Evolutionary conservation across 2,888 invertebrate genomes (phyloP).

Genomic region (Dryococelus australis): DNA sequence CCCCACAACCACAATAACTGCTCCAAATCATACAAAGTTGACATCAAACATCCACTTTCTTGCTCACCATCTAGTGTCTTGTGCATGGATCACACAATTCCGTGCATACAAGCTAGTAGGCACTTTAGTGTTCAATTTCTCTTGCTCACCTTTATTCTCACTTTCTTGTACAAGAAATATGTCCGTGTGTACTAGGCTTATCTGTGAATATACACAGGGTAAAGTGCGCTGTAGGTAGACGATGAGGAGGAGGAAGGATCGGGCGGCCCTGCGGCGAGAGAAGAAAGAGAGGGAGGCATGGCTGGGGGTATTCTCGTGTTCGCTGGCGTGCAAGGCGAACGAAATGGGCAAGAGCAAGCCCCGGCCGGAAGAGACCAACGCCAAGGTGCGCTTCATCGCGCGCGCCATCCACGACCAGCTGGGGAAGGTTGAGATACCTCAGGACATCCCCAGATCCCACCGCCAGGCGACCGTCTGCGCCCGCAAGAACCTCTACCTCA

Average conservation of each 20-base stretch:
- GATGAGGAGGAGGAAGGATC: neutral
- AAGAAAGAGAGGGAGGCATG: neutral
- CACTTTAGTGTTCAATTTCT: no score
- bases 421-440: neutral
- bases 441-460: neutral
- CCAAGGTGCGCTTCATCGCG: neutral
- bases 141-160: no score
- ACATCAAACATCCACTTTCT: no score
- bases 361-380: neutral
- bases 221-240: no score
- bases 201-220: no score
- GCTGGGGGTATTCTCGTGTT: neutral
- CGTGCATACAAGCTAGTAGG: no score
- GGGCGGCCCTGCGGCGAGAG: neutral
- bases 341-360: neutral
- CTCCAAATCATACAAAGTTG: no score
- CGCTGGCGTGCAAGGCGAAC: conserved; percentile 2
- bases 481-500: neutral
- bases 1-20: no score
- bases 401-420: conserved; percentile 11
- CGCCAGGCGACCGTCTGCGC: neutral
- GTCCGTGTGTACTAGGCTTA: no score
- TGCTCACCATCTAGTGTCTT: no score
- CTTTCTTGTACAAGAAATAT: no score
- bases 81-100: no score